These are phyloP conservation scores for Helleia helle DNA, from an alignment of 2,888 invertebrate genomes.

Conservation along the genomic window DNA sequence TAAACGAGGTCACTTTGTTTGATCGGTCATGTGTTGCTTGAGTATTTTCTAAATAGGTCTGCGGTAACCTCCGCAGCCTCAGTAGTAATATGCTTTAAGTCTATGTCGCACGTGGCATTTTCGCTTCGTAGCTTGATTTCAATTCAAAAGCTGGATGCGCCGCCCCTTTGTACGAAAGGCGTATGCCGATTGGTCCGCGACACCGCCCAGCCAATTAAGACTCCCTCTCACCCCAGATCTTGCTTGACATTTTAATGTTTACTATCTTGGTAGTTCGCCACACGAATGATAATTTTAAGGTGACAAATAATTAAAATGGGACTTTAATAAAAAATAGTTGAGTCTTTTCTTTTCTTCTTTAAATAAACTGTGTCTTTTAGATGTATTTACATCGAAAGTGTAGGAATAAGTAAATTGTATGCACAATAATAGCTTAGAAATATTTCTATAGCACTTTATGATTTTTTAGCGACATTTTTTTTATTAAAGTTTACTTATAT, in stretches of 20 bases:
- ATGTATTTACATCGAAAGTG: too few relatives aligned
- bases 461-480: too few relatives aligned
- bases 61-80: constrained; percentile 22
- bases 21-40: constrained; percentile 20
- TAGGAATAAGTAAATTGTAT: too few relatives aligned
- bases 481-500: too few relatives aligned
- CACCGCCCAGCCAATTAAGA: constrained; percentile 63
- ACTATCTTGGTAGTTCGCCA: constrained; percentile 33
- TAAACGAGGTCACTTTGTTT: constrained; percentile 23
- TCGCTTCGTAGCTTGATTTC: constrained; percentile 60
- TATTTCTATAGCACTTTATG: too few relatives aligned
- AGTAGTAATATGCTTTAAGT: constrained; percentile 29
- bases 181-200: constrained; percentile 47
- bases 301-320: too few relatives aligned
- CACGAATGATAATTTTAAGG: too few relatives aligned
- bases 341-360: too few relatives aligned
- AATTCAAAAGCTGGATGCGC: constrained; percentile 46
- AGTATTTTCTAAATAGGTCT: constrained; percentile 23
- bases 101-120: constrained; percentile 41
- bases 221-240: constrained; percentile 43
- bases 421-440: too few relatives aligned
- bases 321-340: too few relatives aligned
- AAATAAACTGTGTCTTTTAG: too few relatives aligned
- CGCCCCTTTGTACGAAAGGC: constrained; percentile 41
- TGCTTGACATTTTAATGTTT: constrained; percentile 71